phyloP scores from a whole-genome alignment of 2,888 invertebrate genomes.

The Lamellibrachia columna region DNA sequence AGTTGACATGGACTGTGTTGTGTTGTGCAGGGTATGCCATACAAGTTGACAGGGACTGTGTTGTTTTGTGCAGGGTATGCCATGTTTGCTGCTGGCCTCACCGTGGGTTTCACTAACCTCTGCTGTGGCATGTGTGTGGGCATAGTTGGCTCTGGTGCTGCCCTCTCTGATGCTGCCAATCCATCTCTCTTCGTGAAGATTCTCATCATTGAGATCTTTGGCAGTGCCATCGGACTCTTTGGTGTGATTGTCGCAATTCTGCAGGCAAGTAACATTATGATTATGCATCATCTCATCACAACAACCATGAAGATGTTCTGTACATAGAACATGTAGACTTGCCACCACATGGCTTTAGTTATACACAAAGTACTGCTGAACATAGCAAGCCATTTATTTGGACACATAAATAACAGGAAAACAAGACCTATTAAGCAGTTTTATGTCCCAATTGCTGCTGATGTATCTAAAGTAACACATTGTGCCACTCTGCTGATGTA shows the following conservation, averaged over 20 bases:
- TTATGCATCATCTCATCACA: neutral
- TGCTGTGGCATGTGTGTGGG: conserved; percentile 97
- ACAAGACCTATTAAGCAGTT: neutral
- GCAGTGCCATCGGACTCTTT: conserved; percentile 97
- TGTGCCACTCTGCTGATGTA: too few relatives aligned
- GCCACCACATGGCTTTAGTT: neutral
- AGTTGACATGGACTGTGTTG: neutral
- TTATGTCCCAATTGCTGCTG: too few relatives aligned
- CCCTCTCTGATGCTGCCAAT: conserved; percentile 97
- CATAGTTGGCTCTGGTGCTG: conserved; percentile 97
- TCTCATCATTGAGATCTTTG: conserved; percentile 98
- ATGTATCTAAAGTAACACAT: too few relatives aligned
- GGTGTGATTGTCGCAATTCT: conserved; percentile 95
- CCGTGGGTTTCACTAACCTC: conserved; percentile 94
- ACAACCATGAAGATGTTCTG: neutral
- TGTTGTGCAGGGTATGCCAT: neutral
- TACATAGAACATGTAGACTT: neutral
- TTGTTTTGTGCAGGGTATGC: conserved; percentile 76
- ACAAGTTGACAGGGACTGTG: neutral
- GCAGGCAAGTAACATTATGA: conserved; percentile 51
- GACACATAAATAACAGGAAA: neutral
- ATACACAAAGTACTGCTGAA: neutral
- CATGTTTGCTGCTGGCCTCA: conserved; percentile 95
- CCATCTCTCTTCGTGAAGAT: conserved; percentile 96
- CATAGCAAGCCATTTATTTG: neutral